Evolutionary conservation across 1,140 invertebrate genomes (phyloP).

Genomic region (Periplaneta americana): DNA sequence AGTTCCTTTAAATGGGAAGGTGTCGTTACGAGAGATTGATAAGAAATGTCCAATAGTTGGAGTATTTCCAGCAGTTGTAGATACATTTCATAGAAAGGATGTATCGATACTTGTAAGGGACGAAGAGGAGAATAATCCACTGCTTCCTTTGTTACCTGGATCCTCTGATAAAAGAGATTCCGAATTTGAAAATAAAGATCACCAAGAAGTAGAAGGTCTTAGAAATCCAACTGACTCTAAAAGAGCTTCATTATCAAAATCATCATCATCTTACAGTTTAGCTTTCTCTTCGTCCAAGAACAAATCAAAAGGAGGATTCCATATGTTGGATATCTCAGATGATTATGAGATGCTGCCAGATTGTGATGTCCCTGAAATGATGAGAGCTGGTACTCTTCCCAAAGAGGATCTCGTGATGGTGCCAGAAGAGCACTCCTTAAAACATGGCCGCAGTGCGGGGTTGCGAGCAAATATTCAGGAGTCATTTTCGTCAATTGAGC

Average conservation of each 20-base stretch:
- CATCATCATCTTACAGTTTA: background rate
- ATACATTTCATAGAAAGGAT: background rate
- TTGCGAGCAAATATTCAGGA: background rate
- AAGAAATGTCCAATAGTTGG: background rate
- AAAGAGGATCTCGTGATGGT: too few species aligned
- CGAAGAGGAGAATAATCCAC: background rate
- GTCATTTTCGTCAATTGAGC: constrained; percentile 11
- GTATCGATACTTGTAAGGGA: background rate
- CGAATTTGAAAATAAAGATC: background rate
- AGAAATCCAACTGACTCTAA: background rate
- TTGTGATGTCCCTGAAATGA: background rate
- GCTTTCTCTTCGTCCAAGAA: background rate
- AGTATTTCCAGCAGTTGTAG: background rate
- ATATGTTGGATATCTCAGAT: background rate
- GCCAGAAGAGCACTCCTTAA: background rate
- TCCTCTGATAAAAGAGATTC: background rate
- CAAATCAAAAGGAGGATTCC: background rate
- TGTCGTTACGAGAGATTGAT: background rate
- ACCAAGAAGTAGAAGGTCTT: background rate
- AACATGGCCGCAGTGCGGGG: background rate
- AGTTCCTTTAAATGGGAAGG: background rate
- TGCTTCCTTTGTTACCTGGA: background rate
- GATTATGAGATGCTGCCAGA: background rate
- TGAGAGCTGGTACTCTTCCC: background rate
- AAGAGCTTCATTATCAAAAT: background rate